These are phyloP conservation scores for Diploptera punctata DNA, from an alignment of 2,888 invertebrate genomes.

Conservation along the genomic window DNA sequence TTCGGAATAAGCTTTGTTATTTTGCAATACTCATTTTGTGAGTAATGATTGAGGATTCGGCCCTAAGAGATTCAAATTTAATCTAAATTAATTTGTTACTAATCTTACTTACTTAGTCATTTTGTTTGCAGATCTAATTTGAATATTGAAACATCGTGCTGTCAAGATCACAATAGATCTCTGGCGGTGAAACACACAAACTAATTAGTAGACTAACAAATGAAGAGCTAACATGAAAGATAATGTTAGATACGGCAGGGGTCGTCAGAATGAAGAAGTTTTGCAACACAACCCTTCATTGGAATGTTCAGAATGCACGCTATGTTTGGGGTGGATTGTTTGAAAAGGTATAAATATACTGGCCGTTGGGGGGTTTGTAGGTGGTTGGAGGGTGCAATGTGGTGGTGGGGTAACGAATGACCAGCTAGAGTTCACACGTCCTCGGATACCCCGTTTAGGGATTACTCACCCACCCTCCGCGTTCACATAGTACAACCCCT, in stretches of 20 bases:
- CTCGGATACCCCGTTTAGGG: not conserved
- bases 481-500: not conserved
- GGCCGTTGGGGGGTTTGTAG: not conserved
- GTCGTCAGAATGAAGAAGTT: not conserved
- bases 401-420: slow-evolving; percentile 12
- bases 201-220: slow-evolving; percentile 7
- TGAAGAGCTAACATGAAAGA: not conserved
- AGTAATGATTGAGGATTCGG: too few species aligned
- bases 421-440: slow-evolving; percentile 16
- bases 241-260: not conserved
- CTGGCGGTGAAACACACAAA: slow-evolving; percentile 5
- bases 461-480: not conserved
- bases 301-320: slow-evolving; percentile 8
- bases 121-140: too few species aligned
- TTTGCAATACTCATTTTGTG: too few species aligned
- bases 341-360: slow-evolving; percentile 2
- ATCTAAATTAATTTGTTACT: too few species aligned
- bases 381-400: not conserved
- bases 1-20: too few species aligned
- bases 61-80: too few species aligned
- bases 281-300: not conserved
- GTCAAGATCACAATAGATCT: not conserved
- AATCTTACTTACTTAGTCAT: too few species aligned
- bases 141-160: too few species aligned
- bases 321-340: not conserved